Base-by-base conservation (phyloP, 1,140 invertebrate genomes). In the Saccostrea glomerata region DNA sequence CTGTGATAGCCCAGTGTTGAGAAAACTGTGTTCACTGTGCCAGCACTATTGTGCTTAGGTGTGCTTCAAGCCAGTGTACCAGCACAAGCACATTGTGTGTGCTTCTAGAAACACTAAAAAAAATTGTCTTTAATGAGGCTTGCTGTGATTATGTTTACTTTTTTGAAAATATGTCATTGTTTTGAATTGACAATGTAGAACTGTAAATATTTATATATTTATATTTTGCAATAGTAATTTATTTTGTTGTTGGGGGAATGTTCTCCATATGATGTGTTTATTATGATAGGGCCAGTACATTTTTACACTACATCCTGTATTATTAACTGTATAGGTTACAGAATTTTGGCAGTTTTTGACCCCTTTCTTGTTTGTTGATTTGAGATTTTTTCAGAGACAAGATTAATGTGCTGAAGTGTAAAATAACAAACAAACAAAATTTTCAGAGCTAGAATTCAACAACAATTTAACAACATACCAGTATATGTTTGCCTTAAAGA, bases 191-290 rank as follows among this genome's bases (percentile, higher is more conserved):
- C 66, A 73, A 73, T 73, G 66, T 73, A 73, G 25, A 36, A 40
- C 70, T 77, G 70, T 77, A 77, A 77, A 77, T 77, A 36, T 77
- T 77, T 77, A 77, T 77, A 77, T 77, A 77, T 77, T 77, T 77
- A 77, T 77, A 77, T 77, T 77, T 77, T 77, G 30, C 70, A 77
- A 36, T 77, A 77, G 70, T 30, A 77, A 77, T 77, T 73, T 77
- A 77, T 77, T 77, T 30, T 77, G 70, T 30, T 30, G 70, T 36
- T 77, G 70, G 70, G 9, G 60, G 17, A 66, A 23, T 66, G 70
- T 77, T 77, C 70, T 36, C 25, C 70, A 77, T 36, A 4, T 77
- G 70, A 77, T 36, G 70, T 77, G 11, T 25, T 30, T 30, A 15
- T 15, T 77, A 36, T 13, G 13, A 77, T 77, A 77, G 70, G 70